Conservation (phyloP, 2,888 invertebrate genomes). For the Agrypnus murinus region DNA sequence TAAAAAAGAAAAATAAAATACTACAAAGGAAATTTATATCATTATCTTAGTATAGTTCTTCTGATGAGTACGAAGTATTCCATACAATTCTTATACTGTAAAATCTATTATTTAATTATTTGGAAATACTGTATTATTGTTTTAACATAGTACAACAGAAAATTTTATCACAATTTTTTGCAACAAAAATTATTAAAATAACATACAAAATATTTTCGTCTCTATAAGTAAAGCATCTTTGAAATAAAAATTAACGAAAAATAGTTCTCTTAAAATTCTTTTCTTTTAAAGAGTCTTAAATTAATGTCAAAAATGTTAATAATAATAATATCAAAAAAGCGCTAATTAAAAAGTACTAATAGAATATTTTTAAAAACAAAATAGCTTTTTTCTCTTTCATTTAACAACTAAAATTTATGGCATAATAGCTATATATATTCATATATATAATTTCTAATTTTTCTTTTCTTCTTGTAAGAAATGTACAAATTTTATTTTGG, state of each 20-base stretch:
- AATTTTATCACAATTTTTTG: constrained; percentile 49
- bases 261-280: constrained; percentile 26
- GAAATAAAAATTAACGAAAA: constrained; percentile 32
- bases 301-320: constrained; percentile 9
- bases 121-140: constrained; percentile 47
- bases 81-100: constrained; percentile 37
- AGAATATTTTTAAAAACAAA: constrained; percentile 37
- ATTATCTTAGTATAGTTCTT: constrained; percentile 15
- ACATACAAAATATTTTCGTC: constrained; percentile 46
- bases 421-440: constrained; percentile 23
- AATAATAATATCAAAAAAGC: constrained; percentile 36
- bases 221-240: constrained; percentile 38
- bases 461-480: constrained; percentile 39
- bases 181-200: constrained; percentile 48
- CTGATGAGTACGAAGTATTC: constrained; percentile 26
- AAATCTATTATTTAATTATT: constrained; percentile 36
- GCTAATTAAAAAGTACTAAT: constrained; percentile 33
- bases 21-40: constrained; percentile 7
- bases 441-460: constrained; percentile 42
- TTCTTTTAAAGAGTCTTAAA: constrained; percentile 22
- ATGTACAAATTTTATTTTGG: constrained; percentile 49
- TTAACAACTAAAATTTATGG: constrained; percentile 38
- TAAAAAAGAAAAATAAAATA: constrained; percentile 10
- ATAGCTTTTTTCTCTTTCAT: constrained; percentile 21
- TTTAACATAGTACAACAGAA: constrained; percentile 42